A percentile compares a stretch with the other conserved stretches of the same genome.
Evolutionary conservation across 1,140 invertebrate species (phyloP).

Genomic region (Drosophila aff.): DNA sequence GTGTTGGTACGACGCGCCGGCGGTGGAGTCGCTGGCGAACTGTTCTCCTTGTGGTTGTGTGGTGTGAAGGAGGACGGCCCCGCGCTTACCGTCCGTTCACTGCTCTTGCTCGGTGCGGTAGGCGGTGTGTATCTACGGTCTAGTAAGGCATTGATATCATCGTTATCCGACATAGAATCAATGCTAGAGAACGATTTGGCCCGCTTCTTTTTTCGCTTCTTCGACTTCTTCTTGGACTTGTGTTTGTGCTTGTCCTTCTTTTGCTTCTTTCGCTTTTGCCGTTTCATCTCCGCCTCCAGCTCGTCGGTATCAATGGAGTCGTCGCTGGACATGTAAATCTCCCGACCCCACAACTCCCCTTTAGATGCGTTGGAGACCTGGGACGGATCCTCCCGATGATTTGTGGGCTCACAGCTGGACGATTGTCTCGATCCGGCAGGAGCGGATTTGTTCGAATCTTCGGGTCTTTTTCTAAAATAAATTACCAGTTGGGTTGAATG

Average conservation of each 20-base stretch:
- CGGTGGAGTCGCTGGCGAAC: constrained; percentile 87
- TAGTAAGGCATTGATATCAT: constrained; percentile 85
- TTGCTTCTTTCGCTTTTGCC: constrained; percentile 87
- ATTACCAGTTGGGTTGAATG: neutral
- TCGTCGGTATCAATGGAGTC: constrained; percentile 80
- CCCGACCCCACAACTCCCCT: constrained; percentile 60
- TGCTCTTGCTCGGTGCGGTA: constrained; percentile 75
- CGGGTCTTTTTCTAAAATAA: constrained; percentile 46
- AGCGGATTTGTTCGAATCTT: constrained; percentile 49
- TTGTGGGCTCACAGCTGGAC: constrained; percentile 51
- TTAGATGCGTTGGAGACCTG: constrained; percentile 54
- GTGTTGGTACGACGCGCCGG: constrained; percentile 69
- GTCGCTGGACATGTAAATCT: constrained; percentile 72
- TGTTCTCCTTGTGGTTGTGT: constrained; percentile 83
- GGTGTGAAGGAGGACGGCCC: constrained; percentile 82
- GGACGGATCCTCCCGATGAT: constrained; percentile 51
- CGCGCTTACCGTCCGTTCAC: constrained; percentile 85
- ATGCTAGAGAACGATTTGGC: constrained; percentile 88
- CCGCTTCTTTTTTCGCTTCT: constrained; percentile 88
- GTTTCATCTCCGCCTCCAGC: constrained; percentile 79
- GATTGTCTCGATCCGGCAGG: constrained; percentile 43
- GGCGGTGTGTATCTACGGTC: constrained; percentile 83
- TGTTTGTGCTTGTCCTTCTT: constrained; percentile 86
- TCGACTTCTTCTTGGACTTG: constrained; percentile 90
- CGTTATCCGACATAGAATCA: constrained; percentile 87